Percentiles rank a stretch among this genome's conserved stretches.
These are phyloP conservation scores for Arge pagana DNA, from an alignment of 2,888 invertebrate species.

Conservation along the genomic window DNA sequence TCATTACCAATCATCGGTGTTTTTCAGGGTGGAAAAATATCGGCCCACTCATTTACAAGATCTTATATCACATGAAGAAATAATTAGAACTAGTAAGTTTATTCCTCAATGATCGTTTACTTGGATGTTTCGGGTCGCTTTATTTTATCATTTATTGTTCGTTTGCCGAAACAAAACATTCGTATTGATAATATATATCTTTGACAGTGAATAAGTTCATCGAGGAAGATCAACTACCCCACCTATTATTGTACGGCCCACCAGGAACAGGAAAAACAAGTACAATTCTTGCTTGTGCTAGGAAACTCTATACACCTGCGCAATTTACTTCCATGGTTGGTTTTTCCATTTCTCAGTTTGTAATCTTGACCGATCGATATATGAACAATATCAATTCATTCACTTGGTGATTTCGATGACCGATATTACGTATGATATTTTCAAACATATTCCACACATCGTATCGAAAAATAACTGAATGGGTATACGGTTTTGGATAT, in stretches of 20 bases:
- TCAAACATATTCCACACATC: too few species aligned
- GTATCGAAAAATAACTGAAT: too few species aligned
- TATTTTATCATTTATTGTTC: constrained; percentile 34
- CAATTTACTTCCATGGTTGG: constrained; percentile 93
- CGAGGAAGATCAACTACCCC: constrained; percentile 88
- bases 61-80: constrained; percentile 95
- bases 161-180: not conserved
- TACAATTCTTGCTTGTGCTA: constrained; percentile 95
- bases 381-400: too few species aligned
- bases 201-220: constrained; percentile 83
- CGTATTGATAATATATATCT: constrained; percentile 17
- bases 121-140: constrained; percentile 17
- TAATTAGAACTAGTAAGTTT: constrained; percentile 88
- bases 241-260: constrained; percentile 96
- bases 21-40: constrained; percentile 95
- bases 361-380: too few species aligned
- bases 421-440: too few species aligned
- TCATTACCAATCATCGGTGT: not conserved
- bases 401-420: too few species aligned
- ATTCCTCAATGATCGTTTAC: constrained; percentile 11
- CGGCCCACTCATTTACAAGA: constrained; percentile 90
- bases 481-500: too few species aligned
- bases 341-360: constrained; percentile 25
- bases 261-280: constrained; percentile 99
- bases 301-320: constrained; percentile 84